These are phyloP conservation scores for Deroplatys truncata DNA, from an alignment of 2,888 invertebrate species.

Conservation along the genomic window DNA sequence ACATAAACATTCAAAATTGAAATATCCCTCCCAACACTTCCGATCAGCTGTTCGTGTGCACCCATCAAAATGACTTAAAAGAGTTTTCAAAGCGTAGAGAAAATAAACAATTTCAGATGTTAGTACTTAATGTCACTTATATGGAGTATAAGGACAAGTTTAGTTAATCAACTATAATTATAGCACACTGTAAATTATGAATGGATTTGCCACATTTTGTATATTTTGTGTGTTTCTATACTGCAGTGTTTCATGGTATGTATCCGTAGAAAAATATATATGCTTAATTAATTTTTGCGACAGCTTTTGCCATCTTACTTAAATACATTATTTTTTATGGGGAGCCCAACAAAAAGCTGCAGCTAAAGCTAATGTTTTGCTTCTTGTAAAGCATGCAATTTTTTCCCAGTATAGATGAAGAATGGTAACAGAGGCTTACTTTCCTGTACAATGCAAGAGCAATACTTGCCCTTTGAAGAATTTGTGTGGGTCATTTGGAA, in stretches of 20 bases:
- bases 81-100: neutral
- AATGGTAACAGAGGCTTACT: too few species aligned
- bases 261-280: conserved; percentile 32
- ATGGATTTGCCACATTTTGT: conserved; percentile 42
- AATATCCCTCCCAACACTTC: neutral
- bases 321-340: too few species aligned
- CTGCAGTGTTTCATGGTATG: conserved; percentile 60
- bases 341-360: too few species aligned
- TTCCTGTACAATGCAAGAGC: neutral
- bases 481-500: too few species aligned
- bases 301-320: too few species aligned
- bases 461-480: too few species aligned
- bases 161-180: neutral
- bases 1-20: neutral
- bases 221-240: conserved; percentile 48
- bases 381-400: too few species aligned
- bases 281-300: too few species aligned
- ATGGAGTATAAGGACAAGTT: neutral
- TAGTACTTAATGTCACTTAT: neutral
- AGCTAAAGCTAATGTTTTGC: too few species aligned
- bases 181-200: conserved; percentile 39
- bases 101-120: neutral
- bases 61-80: neutral
- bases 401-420: too few species aligned
- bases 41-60: neutral